A percentile compares a stretch with the other conserved stretches of the same genome.
Evolutionary conservation across 64 coral and sea anemone genomes (phyloP).

Genomic region (Acropora yongei): DNA sequence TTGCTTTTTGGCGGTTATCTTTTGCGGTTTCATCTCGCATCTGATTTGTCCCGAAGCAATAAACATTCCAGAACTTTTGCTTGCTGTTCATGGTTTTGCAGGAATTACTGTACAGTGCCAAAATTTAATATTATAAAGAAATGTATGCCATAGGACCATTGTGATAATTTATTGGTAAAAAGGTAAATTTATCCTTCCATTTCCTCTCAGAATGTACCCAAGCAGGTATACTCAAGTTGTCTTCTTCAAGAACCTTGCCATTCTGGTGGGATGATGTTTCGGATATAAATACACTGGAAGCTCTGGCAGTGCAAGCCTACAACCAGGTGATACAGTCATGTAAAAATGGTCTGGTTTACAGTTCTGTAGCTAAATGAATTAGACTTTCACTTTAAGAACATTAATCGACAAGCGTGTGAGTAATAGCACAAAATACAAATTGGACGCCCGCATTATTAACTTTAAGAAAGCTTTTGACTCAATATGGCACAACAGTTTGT

Average conservation of each 20-base stretch:
- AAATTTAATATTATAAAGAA: no score
- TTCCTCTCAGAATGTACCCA: no score
- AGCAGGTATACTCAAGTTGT: no score
- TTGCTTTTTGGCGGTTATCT: not conserved
- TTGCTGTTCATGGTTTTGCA: not conserved
- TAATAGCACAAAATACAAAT: not conserved
- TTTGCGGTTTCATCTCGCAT: not conserved
- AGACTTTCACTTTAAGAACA: conserved; percentile 25
- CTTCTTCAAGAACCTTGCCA: no score
- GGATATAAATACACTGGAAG: no score
- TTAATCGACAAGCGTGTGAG: conserved; percentile 47
- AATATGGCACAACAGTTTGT: conserved; percentile 53
- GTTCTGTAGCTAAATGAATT: not conserved
- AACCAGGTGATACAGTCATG: no score
- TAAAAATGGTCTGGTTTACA: no score
- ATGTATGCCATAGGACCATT: no score
- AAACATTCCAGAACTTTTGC: not conserved
- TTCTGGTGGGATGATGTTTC: no score
- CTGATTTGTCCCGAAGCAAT: not conserved
- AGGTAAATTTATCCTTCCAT: no score
- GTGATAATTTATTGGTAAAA: no score
- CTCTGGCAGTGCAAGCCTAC: no score
- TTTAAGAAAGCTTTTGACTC: conserved; percentile 64
- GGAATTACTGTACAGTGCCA: not conserved
- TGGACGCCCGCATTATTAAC: conserved; percentile 49